Evolutionary conservation across 2,113 vertebrate species (phyloP).

Genomic region (Megatriorchis doriae): DNA sequence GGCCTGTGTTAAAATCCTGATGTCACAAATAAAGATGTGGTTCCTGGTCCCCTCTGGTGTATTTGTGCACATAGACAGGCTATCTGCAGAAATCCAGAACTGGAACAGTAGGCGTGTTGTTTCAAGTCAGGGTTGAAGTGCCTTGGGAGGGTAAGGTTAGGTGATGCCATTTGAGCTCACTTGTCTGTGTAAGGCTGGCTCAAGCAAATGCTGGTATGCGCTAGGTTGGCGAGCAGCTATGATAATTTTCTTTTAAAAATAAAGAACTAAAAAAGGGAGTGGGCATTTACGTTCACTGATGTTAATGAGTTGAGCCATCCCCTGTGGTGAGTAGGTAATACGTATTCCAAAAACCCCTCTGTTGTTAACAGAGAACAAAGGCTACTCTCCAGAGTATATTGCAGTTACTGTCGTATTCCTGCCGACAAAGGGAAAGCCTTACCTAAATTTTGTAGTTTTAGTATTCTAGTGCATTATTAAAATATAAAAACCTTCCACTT

Average conservation of each 20-base stretch:
- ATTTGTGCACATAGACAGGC: not conserved
- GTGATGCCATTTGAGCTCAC: not conserved
- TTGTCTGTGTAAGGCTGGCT: not conserved
- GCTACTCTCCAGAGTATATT: constrained; percentile 31
- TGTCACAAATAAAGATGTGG: not conserved
- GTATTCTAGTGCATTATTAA: constrained; percentile 52
- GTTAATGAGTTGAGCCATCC: not conserved
- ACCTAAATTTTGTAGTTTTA: constrained; percentile 31
- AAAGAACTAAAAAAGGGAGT: not conserved
- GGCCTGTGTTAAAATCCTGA: not conserved
- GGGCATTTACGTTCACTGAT: not conserved
- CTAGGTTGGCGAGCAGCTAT: not conserved
- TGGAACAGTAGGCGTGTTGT: not conserved
- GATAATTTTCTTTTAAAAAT: not conserved
- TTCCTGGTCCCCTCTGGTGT: not conserved
- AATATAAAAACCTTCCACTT: constrained; percentile 11
- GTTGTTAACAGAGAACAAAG: constrained; percentile 46
- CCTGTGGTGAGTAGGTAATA: not conserved
- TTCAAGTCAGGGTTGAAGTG: not conserved
- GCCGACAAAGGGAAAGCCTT: constrained; percentile 40
- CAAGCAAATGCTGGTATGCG: not conserved
- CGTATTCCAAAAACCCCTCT: not conserved
- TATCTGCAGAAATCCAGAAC: not conserved
- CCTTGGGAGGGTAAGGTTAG: not conserved
- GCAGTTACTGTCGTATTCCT: constrained; percentile 38